These are phyloP conservation scores for Heteromyza rotundicornis DNA, from an alignment of 2,888 invertebrate species.

Conservation along the genomic window DNA sequence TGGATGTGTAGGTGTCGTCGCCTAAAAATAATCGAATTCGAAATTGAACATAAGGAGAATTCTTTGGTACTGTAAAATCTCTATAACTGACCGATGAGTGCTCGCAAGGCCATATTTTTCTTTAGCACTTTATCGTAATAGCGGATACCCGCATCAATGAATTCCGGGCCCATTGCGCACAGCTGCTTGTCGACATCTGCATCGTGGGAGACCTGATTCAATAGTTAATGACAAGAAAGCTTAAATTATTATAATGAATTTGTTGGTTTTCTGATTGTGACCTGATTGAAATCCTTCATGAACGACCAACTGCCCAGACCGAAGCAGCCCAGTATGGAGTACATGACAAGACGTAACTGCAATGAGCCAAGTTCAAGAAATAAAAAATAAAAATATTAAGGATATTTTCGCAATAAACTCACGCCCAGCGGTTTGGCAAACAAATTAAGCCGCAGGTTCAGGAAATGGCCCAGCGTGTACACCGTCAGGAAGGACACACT, in stretches of 20 bases:
- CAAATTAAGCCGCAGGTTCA: constrained; percentile 67
- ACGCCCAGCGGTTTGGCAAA: constrained; percentile 65
- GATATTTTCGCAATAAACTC: constrained; percentile 26
- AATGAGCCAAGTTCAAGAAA: constrained; percentile 7
- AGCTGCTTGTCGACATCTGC: constrained; percentile 69
- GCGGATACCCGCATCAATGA: constrained; percentile 75
- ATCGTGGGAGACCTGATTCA: constrained; percentile 72
- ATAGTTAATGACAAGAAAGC: too few relatives aligned
- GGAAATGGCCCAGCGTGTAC: constrained; percentile 64
- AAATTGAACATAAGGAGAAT: too few relatives aligned
- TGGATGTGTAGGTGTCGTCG: constrained; percentile 68
- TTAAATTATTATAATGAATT: too few relatives aligned
- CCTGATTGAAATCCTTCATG: constrained; percentile 71
- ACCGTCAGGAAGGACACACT: constrained; percentile 63
- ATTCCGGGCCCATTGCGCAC: constrained; percentile 67
- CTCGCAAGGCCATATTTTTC: constrained; percentile 76
- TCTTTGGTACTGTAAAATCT: too few relatives aligned
- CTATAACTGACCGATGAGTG: too few relatives aligned
- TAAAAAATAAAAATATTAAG: not conserved
- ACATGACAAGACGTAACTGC: constrained; percentile 63
- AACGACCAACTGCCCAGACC: constrained; percentile 69
- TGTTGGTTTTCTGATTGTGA: too few relatives aligned
- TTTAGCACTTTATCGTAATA: constrained; percentile 76
- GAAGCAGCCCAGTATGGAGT: constrained; percentile 67
- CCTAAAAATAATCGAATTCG: constrained; percentile 64